Evolutionary conservation across 2,113 vertebrate species (phyloP), one percentile per base, ranked within the genome.

Genomic region (Pangasianodon hypophthalmus): DNA sequence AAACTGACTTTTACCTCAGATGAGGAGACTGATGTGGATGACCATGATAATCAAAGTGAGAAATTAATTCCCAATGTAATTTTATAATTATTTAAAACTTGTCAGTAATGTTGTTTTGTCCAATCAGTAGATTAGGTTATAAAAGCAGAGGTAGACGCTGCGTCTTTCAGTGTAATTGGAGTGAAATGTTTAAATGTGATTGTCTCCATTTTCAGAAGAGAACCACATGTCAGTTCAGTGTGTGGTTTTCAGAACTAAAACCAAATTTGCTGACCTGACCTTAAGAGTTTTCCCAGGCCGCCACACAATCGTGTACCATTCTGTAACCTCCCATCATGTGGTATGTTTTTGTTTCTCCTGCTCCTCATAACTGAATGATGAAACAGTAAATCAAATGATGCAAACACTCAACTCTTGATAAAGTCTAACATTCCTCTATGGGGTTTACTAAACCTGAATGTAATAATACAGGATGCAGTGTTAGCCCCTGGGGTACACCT

Each of bases 331-430:
- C 44, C 11, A 48, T 2, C 16, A 69, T 26, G 83, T 85, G 85
- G 46, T 26, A 41, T 26, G 86, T 62, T 85, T 54, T 88, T 80
- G 56, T 18, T 85, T 46, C 84, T 44, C 26, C 10, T 6, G 73
- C 87, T 83, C 0, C 8, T 80, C 54, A 89, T 82, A 88, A 92
- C 92, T 88, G 19, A 90, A 90, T 91, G 85, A 93, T 91, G 81
- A 93, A 92, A 90, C 29, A 80, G 29, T 60, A 13, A 29, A 88
- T 85, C 80, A 89, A 93, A 92, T 52, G 58, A 89, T 91, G 91
- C 86, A 94, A 93, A 94, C 90, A 41, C 69, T 77, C 88, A 91
- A 83, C 86, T 86, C 86, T 85, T 64, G 80, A 92, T 92, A 79
- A 88, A 86, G 24, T 77, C 50, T 44, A 21, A 52, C 29, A 5